phyloP scores from a whole-genome alignment of 1,140 invertebrate species.

The Drosophila kanapiae region DNA sequence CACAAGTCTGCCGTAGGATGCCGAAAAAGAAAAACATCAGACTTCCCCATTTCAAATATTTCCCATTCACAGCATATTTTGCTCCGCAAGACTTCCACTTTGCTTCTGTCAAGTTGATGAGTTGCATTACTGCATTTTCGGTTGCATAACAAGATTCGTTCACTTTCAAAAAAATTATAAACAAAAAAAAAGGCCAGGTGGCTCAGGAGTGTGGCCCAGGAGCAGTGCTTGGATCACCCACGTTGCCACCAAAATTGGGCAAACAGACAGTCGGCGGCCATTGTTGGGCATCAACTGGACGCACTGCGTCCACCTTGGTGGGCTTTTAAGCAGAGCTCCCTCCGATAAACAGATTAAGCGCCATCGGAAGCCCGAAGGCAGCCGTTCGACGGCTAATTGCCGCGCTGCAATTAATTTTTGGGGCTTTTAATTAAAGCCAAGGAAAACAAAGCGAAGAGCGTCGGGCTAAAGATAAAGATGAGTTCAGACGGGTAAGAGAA shows the following conservation, averaged over 20 bases:
- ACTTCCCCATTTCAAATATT: constrained; percentile 37
- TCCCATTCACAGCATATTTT: constrained; percentile 32
- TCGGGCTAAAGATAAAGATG: constrained; percentile 50
- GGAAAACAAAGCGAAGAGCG: constrained; percentile 29
- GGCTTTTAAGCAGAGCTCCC: constrained; percentile 43
- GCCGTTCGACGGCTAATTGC: constrained; percentile 31
- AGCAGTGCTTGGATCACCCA: constrained; percentile 28
- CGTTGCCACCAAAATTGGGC: constrained; percentile 21
- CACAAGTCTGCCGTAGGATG: neutral
- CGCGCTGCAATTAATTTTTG: constrained; percentile 53
- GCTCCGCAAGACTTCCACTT: constrained; percentile 26
- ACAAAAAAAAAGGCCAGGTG: constrained; percentile 14
- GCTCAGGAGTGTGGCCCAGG: constrained; percentile 9
- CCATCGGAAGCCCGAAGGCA: constrained; percentile 22
- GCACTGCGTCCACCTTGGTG: constrained; percentile 46
- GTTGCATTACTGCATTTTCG: constrained; percentile 40
- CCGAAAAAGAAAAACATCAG: neutral
- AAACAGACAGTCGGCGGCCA: neutral
- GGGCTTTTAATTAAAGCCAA: constrained; percentile 63
- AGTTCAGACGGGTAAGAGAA: constrained; percentile 55
- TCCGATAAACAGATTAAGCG: constrained; percentile 6
- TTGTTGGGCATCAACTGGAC: constrained; percentile 52
- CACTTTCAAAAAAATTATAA: constrained; percentile 60
- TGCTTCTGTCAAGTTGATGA: constrained; percentile 36
- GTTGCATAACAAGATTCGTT: constrained; percentile 52